Percentiles rank a stretch among this genome's conserved stretches.
phyloP scores from a whole-genome alignment of 2,113 vertebrate genomes.

The Dipodomys ordii region DNA sequence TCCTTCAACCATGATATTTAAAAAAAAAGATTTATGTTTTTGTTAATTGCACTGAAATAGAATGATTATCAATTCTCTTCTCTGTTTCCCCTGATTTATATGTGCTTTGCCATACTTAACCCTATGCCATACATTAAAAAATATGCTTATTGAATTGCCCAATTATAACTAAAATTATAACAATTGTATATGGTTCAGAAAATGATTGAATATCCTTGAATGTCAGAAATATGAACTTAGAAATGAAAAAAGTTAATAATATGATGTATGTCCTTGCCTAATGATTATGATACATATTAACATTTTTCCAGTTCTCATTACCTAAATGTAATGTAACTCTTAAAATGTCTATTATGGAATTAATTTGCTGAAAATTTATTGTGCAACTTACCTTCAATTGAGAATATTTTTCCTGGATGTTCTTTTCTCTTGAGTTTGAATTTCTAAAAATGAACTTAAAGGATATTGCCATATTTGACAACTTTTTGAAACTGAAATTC shows the following conservation, averaged over 20 bases:
- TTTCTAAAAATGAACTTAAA: slow-evolving; percentile 20
- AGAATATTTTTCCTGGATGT: neutral
- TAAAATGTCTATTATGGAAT: slow-evolving; percentile 59
- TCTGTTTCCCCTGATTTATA: neutral
- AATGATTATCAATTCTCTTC: neutral
- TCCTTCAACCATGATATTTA: neutral
- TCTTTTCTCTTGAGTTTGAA: slow-evolving; percentile 49
- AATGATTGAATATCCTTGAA: slow-evolving; percentile 60
- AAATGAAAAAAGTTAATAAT: slow-evolving; percentile 43
- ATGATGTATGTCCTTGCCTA: slow-evolving; percentile 58
- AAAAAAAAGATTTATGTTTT: neutral
- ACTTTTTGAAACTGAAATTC: neutral
- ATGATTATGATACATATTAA: slow-evolving; percentile 60
- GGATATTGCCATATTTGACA: neutral
- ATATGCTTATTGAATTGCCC: slow-evolving; percentile 47
- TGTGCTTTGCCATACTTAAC: neutral
- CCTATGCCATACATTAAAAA: neutral
- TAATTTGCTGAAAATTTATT: slow-evolving; percentile 65
- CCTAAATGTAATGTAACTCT: slow-evolving; percentile 54
- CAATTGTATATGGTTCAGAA: slow-evolving; percentile 44
- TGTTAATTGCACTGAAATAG: neutral
- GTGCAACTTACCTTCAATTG: slow-evolving; percentile 14
- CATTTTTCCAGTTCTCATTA: slow-evolving; percentile 71
- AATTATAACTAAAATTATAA: slow-evolving; percentile 40
- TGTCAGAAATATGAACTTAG: slow-evolving; percentile 63